These are phyloP conservation scores for Hanleya hanleyi DNA, from an alignment of 2,888 invertebrate species.

Conservation along the genomic window DNA sequence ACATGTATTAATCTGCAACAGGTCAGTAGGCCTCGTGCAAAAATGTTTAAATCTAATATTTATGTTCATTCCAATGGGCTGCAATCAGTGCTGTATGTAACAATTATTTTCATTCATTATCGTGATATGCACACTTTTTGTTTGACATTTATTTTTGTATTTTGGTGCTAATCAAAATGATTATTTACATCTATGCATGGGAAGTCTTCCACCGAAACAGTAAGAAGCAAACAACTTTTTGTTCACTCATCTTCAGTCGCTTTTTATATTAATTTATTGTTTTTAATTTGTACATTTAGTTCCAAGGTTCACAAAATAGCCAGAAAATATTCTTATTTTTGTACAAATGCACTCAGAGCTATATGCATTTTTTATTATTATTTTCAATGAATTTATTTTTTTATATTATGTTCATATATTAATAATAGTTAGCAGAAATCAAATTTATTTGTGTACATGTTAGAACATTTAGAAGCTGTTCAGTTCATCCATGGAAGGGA, in stretches of 20 bases:
- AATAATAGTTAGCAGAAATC: conserved; percentile 3
- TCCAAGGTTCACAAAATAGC: background rate
- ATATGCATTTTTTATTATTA: conserved; percentile 2
- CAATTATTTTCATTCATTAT: background rate
- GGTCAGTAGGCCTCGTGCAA: too few relatives aligned
- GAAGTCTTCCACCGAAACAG: conserved; percentile 2
- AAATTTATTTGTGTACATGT: background rate
- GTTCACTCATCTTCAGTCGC: background rate
- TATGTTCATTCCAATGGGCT: background rate
- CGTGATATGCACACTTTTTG: conserved; percentile 7
- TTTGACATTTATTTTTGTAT: conserved; percentile 7
- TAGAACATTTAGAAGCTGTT: too few relatives aligned
- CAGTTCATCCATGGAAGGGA: too few relatives aligned
- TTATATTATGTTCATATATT: conserved; percentile 1
- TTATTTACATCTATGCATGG: conserved; percentile 6
- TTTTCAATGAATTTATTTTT: conserved; percentile 5
- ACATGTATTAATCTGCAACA: too few relatives aligned
- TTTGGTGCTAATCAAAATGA: background rate
- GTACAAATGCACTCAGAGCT: background rate
- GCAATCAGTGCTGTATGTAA: background rate
- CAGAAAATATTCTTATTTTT: conserved; percentile 9
- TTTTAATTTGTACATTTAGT: conserved; percentile 4
- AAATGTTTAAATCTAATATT: background rate
- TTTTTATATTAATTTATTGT: background rate
- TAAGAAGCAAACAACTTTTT: background rate